phyloP scores from a whole-genome alignment of 2,888 invertebrate species.

The Cheilosia urbana region DNA sequence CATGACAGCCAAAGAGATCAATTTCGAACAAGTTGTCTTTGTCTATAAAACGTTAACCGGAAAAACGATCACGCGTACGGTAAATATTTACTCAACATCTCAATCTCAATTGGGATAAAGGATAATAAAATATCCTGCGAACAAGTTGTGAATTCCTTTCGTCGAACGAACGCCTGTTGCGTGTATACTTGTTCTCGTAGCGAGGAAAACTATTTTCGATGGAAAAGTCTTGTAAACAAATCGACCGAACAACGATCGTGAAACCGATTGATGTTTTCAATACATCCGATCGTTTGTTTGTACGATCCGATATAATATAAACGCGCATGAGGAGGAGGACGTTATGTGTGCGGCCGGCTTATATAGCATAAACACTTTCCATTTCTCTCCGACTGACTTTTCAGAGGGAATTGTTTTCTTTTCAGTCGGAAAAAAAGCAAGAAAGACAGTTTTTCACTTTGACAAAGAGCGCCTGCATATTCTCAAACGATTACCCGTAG shows the following conservation, averaged over 20 bases:
- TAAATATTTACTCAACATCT: slow-evolving; percentile 60
- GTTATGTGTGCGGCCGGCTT: slow-evolving; percentile 44
- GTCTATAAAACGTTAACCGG: slow-evolving; percentile 9
- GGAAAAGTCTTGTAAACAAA: slow-evolving; percentile 61
- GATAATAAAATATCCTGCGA: slow-evolving; percentile 63
- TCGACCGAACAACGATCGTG: slow-evolving; percentile 43
- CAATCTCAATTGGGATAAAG: slow-evolving; percentile 35
- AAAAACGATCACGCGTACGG: background rate
- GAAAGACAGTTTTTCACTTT: slow-evolving; percentile 20
- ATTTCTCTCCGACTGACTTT: slow-evolving; percentile 45
- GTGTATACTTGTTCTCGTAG: background rate
- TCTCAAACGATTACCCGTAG: slow-evolving; percentile 15
- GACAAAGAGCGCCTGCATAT: slow-evolving; percentile 36
- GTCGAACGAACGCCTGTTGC: slow-evolving; percentile 55
- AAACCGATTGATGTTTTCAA: slow-evolving; percentile 69
- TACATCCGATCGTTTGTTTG: slow-evolving; percentile 66
- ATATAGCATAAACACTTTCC: slow-evolving; percentile 68
- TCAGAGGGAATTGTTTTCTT: background rate
- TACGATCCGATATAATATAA: slow-evolving; percentile 48
- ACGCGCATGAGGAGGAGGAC: slow-evolving; percentile 11
- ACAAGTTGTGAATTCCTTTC: slow-evolving; percentile 15
- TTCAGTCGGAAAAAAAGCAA: background rate
- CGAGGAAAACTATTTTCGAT: slow-evolving; percentile 26
- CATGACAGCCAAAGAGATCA: slow-evolving; percentile 39
- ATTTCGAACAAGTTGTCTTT: slow-evolving; percentile 36